Conservation (phyloP, 1,140 invertebrate genomes). For the Tribolium castaneum region DNA sequence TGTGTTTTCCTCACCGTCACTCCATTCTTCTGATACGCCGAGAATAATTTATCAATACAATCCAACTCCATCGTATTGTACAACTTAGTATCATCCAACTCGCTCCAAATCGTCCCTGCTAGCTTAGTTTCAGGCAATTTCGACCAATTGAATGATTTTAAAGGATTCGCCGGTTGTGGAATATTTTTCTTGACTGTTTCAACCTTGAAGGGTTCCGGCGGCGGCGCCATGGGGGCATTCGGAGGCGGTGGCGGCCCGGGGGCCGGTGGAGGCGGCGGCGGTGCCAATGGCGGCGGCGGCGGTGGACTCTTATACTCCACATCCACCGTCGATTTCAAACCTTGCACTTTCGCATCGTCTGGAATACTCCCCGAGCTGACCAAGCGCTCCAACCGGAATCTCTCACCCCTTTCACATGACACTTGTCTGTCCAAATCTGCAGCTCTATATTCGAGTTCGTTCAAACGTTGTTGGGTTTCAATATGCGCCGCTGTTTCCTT, state of each 20-base stretch:
- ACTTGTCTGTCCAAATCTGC: slow-evolving; percentile 81
- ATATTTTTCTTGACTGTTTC: slow-evolving; percentile 78
- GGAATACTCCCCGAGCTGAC: slow-evolving; percentile 90
- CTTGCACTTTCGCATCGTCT: slow-evolving; percentile 87
- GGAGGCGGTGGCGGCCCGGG: slow-evolving; percentile 66
- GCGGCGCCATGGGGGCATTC: slow-evolving; percentile 68
- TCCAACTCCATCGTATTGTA: slow-evolving; percentile 93
- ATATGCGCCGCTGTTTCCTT: slow-evolving; percentile 88
- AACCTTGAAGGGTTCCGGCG: slow-evolving; percentile 67
- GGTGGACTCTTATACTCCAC: slow-evolving; percentile 68
- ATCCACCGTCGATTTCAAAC: slow-evolving; percentile 55
- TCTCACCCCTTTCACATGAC: slow-evolving; percentile 84
- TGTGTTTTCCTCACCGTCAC: slow-evolving; percentile 77
- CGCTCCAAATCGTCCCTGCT: slow-evolving; percentile 93
- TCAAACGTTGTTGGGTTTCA: slow-evolving; percentile 84
- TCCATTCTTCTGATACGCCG: slow-evolving; percentile 93
- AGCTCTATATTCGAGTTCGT: slow-evolving; percentile 79
- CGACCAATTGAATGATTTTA: slow-evolving; percentile 98
- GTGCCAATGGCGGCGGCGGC: slow-evolving; percentile 70
- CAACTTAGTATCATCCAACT: slow-evolving; percentile 92
- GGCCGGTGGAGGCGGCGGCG: slow-evolving; percentile 66
- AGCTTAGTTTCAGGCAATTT: slow-evolving; percentile 90
- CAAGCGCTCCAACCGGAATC: slow-evolving; percentile 84
- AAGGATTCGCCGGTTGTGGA: slow-evolving; percentile 89
- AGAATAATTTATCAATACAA: slow-evolving; percentile 94